These are phyloP conservation scores for Magallana ariakensis DNA, from an alignment of 1,140 invertebrate genomes.

Conservation along the genomic window DNA sequence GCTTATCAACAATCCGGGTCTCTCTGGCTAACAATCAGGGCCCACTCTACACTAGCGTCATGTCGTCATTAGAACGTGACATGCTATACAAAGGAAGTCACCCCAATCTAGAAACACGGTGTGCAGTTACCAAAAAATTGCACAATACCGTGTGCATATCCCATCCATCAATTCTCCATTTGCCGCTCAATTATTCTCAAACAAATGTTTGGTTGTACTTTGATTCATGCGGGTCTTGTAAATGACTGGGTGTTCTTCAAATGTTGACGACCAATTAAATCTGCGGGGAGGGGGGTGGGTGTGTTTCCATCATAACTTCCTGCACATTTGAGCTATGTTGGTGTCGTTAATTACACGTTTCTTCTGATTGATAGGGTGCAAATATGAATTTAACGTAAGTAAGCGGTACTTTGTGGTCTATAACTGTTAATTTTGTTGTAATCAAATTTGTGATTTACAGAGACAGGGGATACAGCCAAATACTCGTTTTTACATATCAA, in stretches of 20 bases:
- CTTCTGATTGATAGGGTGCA: conserved; percentile 13
- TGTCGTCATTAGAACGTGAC: conserved; percentile 4
- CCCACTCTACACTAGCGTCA: neutral
- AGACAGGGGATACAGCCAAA: neutral
- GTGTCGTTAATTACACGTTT: conserved; percentile 1
- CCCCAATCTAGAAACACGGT: conserved; percentile 14
- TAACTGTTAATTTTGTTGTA: neutral
- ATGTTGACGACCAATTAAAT: conserved; percentile 15
- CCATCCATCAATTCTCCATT: conserved; percentile 28
- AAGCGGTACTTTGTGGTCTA: neutral
- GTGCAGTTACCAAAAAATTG: conserved; percentile 19
- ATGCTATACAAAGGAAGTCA: conserved; percentile 7
- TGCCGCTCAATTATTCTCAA: conserved; percentile 21
- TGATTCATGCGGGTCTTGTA: neutral
- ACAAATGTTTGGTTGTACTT: conserved; percentile 13
- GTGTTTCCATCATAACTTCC: neutral
- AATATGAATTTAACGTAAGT: conserved; percentile 2
- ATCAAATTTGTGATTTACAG: neutral
- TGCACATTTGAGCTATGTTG: conserved; percentile 27
- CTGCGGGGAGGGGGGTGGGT: neutral
- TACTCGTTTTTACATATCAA: neutral
- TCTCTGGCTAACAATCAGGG: neutral
- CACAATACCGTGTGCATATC: conserved; percentile 20
- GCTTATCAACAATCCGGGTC: conserved; percentile 1
- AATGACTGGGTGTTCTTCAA: conserved; percentile 18